Percentiles rank a stretch among this genome's conserved stretches.
phyloP scores from a whole-genome alignment of 1,140 invertebrate genomes.

The Leptinotarsa lineolata region DNA sequence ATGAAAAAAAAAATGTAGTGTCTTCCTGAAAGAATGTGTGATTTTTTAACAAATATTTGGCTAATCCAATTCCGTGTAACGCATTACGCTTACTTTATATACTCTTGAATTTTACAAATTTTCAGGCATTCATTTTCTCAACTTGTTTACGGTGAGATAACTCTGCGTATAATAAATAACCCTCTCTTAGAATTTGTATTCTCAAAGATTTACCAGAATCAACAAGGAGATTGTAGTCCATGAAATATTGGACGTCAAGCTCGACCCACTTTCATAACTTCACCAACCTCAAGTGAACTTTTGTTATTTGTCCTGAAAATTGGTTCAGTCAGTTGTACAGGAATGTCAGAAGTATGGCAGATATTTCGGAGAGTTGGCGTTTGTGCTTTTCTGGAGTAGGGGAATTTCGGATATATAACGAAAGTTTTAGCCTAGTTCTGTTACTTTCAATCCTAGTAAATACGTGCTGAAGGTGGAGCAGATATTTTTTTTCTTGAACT shows the following conservation, averaged over 20 bases:
- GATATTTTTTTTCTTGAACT: too few species aligned
- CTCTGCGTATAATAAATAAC: constrained; percentile 6
- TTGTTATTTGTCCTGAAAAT: constrained; percentile 13
- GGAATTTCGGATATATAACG: too few species aligned
- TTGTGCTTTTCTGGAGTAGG: too few species aligned
- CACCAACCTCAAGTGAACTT: constrained; percentile 11
- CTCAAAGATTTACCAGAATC: constrained; percentile 5
- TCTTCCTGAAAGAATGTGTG: too few species aligned
- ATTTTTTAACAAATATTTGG: too few species aligned
- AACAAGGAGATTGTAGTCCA: constrained; percentile 16
- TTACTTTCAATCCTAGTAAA: too few species aligned
- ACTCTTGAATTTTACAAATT: background rate
- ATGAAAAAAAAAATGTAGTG: too few species aligned
- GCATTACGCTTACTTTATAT: background rate
- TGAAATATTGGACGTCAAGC: constrained; percentile 16
- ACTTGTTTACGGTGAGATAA: background rate
- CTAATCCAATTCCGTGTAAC: background rate
- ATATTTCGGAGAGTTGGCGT: background rate
- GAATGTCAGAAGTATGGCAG: background rate
- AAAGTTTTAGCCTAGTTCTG: too few species aligned
- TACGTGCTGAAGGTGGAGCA: too few species aligned
- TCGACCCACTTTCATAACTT: constrained; percentile 15
- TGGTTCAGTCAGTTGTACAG: background rate
- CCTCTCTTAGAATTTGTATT: background rate
- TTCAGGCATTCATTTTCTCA: background rate